Evolutionary conservation across 2,888 invertebrate genomes (phyloP).

Genomic region (Parasteatoda lunata): DNA sequence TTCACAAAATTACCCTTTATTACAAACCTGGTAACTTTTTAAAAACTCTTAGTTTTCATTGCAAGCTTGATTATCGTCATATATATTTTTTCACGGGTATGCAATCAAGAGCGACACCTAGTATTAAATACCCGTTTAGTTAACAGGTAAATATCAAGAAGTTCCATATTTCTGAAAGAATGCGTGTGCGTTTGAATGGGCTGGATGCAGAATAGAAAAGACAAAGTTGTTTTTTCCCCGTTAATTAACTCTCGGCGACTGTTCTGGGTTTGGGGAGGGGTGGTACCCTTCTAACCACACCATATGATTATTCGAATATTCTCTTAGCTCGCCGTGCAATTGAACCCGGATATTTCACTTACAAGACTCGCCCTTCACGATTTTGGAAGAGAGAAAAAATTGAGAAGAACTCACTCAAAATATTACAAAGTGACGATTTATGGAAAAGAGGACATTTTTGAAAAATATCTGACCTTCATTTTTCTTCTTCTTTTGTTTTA

Average conservation of each 20-base stretch:
- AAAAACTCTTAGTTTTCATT: too few species aligned
- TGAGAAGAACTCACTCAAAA: background rate
- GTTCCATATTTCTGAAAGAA: too few species aligned
- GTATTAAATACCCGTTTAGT: too few species aligned
- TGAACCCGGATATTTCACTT: slow-evolving; percentile 59
- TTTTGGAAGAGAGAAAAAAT: background rate
- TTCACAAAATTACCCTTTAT: too few species aligned
- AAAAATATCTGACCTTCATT: too few species aligned
- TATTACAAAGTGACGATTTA: slow-evolving; percentile 2
- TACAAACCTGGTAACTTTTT: too few species aligned
- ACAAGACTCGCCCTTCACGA: slow-evolving; percentile 36
- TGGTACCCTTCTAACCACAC: slow-evolving; percentile 26
- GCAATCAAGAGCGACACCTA: too few species aligned
- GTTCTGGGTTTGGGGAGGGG: slow-evolving; percentile 22
- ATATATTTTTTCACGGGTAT: too few species aligned
- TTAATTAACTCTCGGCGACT: slow-evolving; percentile 44
- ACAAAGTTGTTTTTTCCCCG: slow-evolving; percentile 33
- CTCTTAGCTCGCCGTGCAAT: slow-evolving; percentile 1
- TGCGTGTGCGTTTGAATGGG: background rate
- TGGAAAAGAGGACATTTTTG: background rate
- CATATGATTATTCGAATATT: slow-evolving; percentile 29
- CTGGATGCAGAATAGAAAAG: slow-evolving; percentile 1
- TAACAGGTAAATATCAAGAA: too few species aligned
- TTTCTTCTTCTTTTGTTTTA: too few species aligned
- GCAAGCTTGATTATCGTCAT: too few species aligned